These are phyloP conservation scores for Dicerorhinus sumatrensis DNA, from an alignment of 2,113 vertebrate genomes.

Conservation along the genomic window DNA sequence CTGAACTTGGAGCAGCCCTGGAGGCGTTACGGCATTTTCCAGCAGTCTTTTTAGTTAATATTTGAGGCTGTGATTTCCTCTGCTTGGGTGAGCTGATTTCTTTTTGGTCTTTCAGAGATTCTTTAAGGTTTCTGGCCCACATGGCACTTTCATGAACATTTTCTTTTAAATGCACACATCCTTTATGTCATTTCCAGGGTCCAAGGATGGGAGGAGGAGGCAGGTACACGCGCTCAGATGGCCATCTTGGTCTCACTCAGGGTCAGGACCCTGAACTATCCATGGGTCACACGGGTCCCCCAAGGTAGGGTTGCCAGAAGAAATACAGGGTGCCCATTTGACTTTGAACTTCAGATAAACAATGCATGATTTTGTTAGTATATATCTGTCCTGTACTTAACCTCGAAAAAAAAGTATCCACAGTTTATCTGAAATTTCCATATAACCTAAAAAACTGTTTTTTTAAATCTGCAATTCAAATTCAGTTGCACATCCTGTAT, in stretches of 20 bases:
- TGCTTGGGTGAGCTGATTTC: neutral
- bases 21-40: neutral
- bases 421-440: neutral
- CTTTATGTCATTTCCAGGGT: neutral
- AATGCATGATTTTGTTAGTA: neutral
- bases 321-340: neutral
- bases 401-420: neutral
- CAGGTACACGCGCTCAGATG: neutral
- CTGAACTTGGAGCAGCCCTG: neutral
- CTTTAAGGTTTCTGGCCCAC: neutral
- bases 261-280: neutral
- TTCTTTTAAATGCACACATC: neutral
- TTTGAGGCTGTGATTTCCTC: neutral
- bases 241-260: too few species aligned
- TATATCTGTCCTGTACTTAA: conserved; percentile 13
- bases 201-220: neutral
- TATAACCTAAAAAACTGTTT: neutral
- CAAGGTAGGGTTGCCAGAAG: neutral
- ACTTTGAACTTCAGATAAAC: conserved; percentile 2
- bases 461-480: neutral
- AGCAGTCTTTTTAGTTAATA: neutral
- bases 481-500: neutral
- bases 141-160: neutral
- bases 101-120: neutral
- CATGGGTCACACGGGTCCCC: rapidly evolving